Evolutionary conservation across 2,113 vertebrate genomes (phyloP).

Genomic region (Hemibagrus wyckioides): DNA sequence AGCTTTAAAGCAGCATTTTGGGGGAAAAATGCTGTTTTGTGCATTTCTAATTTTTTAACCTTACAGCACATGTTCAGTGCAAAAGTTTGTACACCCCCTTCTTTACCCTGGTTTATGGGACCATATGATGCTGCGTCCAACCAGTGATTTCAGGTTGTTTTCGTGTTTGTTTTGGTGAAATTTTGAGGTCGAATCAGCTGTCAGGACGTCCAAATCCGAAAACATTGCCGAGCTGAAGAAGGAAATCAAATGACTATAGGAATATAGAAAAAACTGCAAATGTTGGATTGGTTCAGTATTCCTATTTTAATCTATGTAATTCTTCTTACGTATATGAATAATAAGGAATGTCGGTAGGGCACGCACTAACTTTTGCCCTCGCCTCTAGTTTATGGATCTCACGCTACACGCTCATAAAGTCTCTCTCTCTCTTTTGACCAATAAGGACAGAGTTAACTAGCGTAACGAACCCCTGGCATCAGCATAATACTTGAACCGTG

Average conservation of each 20-base stretch:
- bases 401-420: conserved; percentile 26
- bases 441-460: conserved; percentile 26
- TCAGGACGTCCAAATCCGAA: no score
- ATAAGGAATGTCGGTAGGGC: no score
- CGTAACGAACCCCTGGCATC: conserved; percentile 36
- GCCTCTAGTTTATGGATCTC: background rate
- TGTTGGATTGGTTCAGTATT: no score
- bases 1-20: background rate
- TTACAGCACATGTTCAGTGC: background rate
- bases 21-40: background rate
- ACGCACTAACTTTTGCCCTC: background rate
- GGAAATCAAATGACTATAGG: no score
- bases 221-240: no score
- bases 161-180: no score
- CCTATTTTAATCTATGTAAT: no score
- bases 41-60: background rate
- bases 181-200: no score
- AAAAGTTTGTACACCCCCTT: background rate
- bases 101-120: no score
- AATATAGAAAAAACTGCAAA: no score
- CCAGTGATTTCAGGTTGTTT: no score
- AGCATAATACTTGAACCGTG: conserved; percentile 24
- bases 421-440: conserved; percentile 15
- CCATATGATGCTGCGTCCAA: no score
- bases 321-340: background rate